A percentile compares a stretch with the other conserved stretches of the same genome.
Evolutionary conservation across 2,113 vertebrate species (phyloP).

Genomic region (Chaetops frenatus): DNA sequence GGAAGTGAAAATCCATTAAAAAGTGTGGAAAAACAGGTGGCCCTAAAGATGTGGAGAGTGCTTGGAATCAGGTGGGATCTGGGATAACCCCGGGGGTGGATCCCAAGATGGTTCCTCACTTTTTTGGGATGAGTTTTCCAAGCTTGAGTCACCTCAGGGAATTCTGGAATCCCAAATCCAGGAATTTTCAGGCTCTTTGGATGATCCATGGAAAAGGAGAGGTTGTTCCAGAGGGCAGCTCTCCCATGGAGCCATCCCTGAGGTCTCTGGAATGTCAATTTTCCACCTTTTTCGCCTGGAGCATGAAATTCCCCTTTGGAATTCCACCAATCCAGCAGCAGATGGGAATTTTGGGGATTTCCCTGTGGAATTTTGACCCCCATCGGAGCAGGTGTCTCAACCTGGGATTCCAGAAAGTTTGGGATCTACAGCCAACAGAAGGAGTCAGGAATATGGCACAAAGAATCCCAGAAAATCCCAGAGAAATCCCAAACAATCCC

Average conservation of each 20-base stretch:
- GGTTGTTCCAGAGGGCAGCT: background rate
- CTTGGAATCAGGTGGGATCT: background rate
- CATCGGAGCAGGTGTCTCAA: too few relatives aligned
- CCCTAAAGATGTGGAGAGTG: background rate
- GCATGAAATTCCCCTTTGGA: rapidly evolving
- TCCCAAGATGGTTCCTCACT: background rate
- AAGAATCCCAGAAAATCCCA: too few relatives aligned
- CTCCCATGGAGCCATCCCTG: background rate
- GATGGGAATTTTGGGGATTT: background rate
- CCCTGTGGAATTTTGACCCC: background rate
- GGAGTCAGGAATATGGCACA: background rate
- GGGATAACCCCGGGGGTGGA: background rate
- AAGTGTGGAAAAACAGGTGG: background rate
- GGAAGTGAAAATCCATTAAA: background rate
- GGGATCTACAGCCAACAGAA: too few relatives aligned
- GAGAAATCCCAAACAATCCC: too few relatives aligned
- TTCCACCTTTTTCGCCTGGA: background rate
- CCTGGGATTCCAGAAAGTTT: background rate
- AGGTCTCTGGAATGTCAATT: rapidly evolving
- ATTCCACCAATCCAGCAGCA: background rate
- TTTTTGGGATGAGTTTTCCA: background rate
- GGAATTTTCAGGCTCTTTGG: background rate
- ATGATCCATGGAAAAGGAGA: background rate
- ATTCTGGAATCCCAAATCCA: background rate
- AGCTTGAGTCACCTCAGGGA: background rate